A percentile compares a stretch with the other conserved stretches of the same genome.
Evolutionary conservation across 2,797 vertebrate species (phyloP).

Genomic region (Hoplostethus mediterraneus): DNA sequence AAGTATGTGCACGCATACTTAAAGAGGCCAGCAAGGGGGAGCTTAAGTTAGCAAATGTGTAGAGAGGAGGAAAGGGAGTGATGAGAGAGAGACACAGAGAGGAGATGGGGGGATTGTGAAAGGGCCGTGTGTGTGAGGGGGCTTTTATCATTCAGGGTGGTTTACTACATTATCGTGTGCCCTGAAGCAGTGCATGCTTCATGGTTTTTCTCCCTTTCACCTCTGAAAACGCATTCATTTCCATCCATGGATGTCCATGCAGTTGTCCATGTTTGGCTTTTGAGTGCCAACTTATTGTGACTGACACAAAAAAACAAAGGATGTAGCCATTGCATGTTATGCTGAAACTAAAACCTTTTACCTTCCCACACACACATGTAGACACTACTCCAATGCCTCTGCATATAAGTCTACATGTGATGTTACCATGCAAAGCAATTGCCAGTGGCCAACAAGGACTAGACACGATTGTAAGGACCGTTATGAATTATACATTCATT

Average conservation of each 20-base stretch:
- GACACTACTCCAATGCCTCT: slow-evolving; percentile 9
- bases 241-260: slow-evolving; percentile 30
- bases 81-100: neutral
- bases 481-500: slow-evolving; percentile 31
- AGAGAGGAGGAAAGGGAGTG: slow-evolving; percentile 1
- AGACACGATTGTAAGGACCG: neutral
- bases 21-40: neutral
- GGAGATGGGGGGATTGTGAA: neutral
- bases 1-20: neutral
- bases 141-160: slow-evolving; percentile 50
- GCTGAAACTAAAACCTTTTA: slow-evolving; percentile 33
- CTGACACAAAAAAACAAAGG: slow-evolving; percentile 4
- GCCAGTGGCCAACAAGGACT: slow-evolving; percentile 7
- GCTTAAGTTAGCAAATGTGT: neutral
- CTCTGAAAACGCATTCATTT: slow-evolving; percentile 30
- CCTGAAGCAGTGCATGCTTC: slow-evolving; percentile 40
- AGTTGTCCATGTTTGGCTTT: slow-evolving; percentile 20
- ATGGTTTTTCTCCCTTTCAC: slow-evolving; percentile 47
- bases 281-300: slow-evolving; percentile 20
- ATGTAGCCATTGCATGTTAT: slow-evolving; percentile 8
- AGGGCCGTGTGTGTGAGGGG: neutral
- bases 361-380: slow-evolving; percentile 12
- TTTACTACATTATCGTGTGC: slow-evolving; percentile 30
- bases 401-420: slow-evolving; percentile 2
- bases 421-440: slow-evolving; percentile 13